Evolutionary conservation across 2,797 vertebrate genomes (phyloP), one percentile per base, ranked within the genome.

Genomic region (Myoxocephalus aenaeus): DNA sequence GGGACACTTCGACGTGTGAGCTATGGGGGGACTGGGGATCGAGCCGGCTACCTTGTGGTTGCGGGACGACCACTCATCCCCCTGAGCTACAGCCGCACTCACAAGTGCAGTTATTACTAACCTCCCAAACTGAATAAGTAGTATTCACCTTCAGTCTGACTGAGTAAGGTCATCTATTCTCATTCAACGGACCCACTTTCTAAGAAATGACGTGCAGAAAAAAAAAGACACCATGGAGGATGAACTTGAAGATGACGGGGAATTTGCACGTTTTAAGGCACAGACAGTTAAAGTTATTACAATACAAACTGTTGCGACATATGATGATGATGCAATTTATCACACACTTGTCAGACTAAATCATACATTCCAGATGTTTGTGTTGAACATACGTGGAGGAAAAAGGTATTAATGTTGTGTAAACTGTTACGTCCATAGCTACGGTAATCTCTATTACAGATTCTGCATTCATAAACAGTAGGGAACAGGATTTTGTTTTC

Each of bases 111-210:
- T 34, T 12, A 29, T 65, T 65, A 69, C 2, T 17, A 29, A 6
- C 22, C 38, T 64, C n/a, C 12, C 18, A 25, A 54, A 69, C 58
- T 4, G 20, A 61, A 58, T 69, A 65, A 46, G 17, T 46, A 27
- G 46, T 17, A 68, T 61, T 62, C 58, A 58, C 22, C 15, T 42
- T 42, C 42, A 42, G 2, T 34, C n/a, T 32, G 14, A 54, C 10
- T n/a, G 25, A 46, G 12, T 64, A 58, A 78, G 59, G 34, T 75
- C 67, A 70, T 14, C 46, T 58, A 6, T 20, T 83, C 67, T 54
- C 27, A 64, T 7, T 59, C 32, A 34, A 34, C 32, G 5, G 4
- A 34, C 4, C 32, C 34, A 7, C 7, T 6, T 34, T 34, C 34
- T 6, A 34, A 7, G 34, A 34, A 7, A 34, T 34, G 34, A 34